Conservation (phyloP, 2,797 vertebrate genomes). For the Notoglanidium macrostoma region DNA sequence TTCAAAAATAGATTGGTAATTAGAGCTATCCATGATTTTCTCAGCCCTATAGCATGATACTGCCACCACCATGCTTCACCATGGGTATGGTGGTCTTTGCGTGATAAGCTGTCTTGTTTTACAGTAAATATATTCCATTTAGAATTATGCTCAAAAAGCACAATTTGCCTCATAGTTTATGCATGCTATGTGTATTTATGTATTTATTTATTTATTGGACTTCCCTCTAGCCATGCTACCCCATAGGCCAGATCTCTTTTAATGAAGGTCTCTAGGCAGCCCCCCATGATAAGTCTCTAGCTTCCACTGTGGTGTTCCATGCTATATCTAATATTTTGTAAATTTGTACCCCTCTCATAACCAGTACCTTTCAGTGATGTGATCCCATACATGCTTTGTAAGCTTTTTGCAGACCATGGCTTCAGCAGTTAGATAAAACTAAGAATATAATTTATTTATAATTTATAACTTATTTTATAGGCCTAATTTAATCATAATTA, state of each 20-base stretch:
- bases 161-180: not conserved
- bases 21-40: not conserved
- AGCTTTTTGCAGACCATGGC: not conserved
- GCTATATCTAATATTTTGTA: not conserved
- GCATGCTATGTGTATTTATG: not conserved
- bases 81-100: not conserved
- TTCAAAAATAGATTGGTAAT: not conserved
- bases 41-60: not conserved
- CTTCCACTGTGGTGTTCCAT: not conserved
- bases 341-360: not conserved
- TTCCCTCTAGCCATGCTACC: not conserved
- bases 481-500: not conserved
- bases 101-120: not conserved
- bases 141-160: not conserved
- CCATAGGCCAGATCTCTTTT: not conserved
- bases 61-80: not conserved
- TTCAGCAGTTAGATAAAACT: not conserved
- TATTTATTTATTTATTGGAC: not conserved
- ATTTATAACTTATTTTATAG: not conserved
- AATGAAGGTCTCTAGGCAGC: not conserved
- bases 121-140: not conserved
- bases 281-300: not conserved
- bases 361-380: not conserved
- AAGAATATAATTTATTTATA: not conserved
- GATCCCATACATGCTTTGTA: not conserved